phyloP scores from a whole-genome alignment of 2,113 vertebrate species.

The Siniperca knerii region DNA sequence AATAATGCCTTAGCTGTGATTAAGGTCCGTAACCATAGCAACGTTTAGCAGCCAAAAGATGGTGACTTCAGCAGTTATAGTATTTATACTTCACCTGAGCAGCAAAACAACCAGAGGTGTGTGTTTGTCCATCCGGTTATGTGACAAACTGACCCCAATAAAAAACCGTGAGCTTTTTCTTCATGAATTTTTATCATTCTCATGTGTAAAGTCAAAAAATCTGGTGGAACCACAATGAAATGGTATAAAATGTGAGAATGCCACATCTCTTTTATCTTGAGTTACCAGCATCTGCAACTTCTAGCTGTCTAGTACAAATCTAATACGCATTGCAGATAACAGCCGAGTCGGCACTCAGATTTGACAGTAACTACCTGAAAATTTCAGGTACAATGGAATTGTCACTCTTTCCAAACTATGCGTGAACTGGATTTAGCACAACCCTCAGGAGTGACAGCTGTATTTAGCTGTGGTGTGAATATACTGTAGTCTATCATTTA shows the following conservation, averaged over 20 bases:
- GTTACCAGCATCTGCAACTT: background rate
- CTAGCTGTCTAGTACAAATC: conserved; percentile 7
- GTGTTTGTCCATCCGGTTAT: background rate
- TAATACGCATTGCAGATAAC: background rate
- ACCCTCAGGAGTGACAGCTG: background rate
- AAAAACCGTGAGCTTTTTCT: background rate
- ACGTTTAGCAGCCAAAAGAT: conserved; percentile 33
- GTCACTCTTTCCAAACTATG: conserved; percentile 1
- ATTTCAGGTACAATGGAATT: background rate
- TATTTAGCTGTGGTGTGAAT: background rate
- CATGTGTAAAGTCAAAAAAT: background rate
- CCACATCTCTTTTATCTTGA: conserved; percentile 20
- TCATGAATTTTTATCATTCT: background rate
- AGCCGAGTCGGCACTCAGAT: background rate
- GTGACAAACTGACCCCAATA: conserved; percentile 9
- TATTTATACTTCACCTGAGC: background rate
- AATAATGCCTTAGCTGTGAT: conserved; percentile 43
- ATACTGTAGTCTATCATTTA: background rate
- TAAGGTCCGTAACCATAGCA: conserved; percentile 53
- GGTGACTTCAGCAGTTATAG: conserved; percentile 19
- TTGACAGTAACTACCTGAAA: conserved; percentile 2
- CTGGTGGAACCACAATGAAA: background rate
- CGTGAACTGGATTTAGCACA: conserved; percentile 16
- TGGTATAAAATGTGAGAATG: background rate
- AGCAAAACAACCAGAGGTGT: conserved; percentile 2